A percentile compares a stretch with the other conserved stretches of the same genome.
Evolutionary conservation across 2,797 vertebrate genomes (phyloP).

Genomic region (Lepilemur ruficaudatus): DNA sequence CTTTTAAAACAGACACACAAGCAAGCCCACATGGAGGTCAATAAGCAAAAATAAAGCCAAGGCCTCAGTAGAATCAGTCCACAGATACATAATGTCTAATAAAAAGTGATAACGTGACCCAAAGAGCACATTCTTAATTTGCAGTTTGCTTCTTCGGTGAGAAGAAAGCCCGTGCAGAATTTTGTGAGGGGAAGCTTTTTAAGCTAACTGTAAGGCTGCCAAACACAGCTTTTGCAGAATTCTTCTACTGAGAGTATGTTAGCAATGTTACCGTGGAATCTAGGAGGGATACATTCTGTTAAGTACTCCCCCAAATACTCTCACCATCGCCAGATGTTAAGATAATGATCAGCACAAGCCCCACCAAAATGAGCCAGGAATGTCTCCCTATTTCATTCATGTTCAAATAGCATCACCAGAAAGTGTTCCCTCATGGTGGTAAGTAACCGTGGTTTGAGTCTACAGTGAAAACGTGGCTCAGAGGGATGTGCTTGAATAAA

Average conservation of each 20-base stretch:
- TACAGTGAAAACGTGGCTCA: not conserved
- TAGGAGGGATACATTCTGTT: not conserved
- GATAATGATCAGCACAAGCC: constrained; percentile 6
- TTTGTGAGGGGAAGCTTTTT: not conserved
- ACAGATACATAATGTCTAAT: not conserved
- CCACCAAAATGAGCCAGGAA: not conserved
- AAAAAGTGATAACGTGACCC: not conserved
- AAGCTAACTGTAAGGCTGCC: not conserved
- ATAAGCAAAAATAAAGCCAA: not conserved
- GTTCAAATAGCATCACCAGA: not conserved
- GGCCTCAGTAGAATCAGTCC: not conserved
- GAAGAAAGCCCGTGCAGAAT: not conserved
- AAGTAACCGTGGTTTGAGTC: not conserved
- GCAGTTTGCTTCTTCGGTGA: not conserved
- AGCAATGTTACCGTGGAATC: not conserved
- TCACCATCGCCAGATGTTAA: constrained; percentile 7
- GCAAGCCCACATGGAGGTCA: not conserved
- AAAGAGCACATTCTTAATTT: not conserved
- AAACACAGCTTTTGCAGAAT: not conserved
- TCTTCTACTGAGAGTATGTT: not conserved
- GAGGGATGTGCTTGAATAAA: not conserved
- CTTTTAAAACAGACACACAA: constrained; percentile 19
- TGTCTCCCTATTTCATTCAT: not conserved
- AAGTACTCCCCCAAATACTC: not conserved
- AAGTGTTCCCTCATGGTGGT: not conserved